phyloP scores from a whole-genome alignment of 1,140 invertebrate genomes.

The Pseudomyrmex pallidus region DNA sequence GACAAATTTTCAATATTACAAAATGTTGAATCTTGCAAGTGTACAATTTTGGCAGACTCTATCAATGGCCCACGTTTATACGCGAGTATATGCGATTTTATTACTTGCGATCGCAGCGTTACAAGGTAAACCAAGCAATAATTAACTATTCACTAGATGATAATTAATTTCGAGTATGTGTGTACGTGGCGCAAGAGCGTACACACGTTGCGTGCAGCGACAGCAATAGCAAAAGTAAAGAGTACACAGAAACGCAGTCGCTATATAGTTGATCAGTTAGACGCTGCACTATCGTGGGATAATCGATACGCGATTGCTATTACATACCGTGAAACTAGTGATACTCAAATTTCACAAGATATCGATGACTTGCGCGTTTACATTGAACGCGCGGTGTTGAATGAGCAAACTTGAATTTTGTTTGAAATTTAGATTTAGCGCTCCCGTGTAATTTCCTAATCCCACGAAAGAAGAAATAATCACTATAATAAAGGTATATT shows the following conservation, averaged over 20 bases:
- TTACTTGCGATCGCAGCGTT: conserved; percentile 10
- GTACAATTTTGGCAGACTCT: not conserved
- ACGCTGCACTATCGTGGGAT: conserved; percentile 3
- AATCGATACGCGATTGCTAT: conserved; percentile 30
- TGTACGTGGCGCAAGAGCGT: not conserved
- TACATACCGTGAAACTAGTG: not conserved
- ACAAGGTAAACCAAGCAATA: conserved; percentile 33
- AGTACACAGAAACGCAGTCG: conserved; percentile 25
- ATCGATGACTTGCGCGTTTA: not conserved
- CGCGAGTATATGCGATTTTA: not conserved
- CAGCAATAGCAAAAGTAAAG: conserved; percentile 39
- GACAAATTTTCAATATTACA: not conserved
- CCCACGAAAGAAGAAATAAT: not conserved
- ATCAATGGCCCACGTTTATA: not conserved
- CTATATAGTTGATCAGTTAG: conserved; percentile 38
- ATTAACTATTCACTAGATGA: conserved; percentile 50
- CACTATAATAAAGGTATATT: not conserved
- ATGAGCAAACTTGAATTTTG: not conserved
- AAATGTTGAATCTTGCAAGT: not conserved
- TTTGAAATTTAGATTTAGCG: not conserved
- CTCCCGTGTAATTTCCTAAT: not conserved
- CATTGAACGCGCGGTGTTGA: not conserved
- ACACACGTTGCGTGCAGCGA: conserved; percentile 11
- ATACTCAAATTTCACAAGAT: not conserved
- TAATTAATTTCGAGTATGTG: conserved; percentile 43